Base-by-base conservation (phyloP, 2,113 vertebrate species). In the Atractosteus spatula region DNA sequence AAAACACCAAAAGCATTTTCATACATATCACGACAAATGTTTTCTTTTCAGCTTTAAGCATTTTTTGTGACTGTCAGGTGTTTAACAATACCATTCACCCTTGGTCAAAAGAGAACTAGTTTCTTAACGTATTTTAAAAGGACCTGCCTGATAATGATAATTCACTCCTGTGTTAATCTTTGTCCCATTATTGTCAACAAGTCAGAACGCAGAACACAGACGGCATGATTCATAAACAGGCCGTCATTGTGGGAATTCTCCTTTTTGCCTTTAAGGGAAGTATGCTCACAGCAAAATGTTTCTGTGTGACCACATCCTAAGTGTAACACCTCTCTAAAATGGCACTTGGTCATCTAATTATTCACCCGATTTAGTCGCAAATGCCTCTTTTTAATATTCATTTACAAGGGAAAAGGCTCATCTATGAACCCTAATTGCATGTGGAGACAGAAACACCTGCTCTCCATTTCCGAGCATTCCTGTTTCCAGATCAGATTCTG, bases 71-170 rank as follows among this genome's bases (percentile, higher is more conserved):
- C 73, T 78, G 78, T 82, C 71, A 78, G 74, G 63, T 75, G 70
- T 71, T 82, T 80, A 87, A 89, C 88, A 88, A 90, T 83, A 79
- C 83, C 80, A 67, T 67, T 74, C 47, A 80, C 76, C 79, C 80
- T 76, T 56, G 62, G 76, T 78, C 79, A 75, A 77, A 79, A 81
- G 81, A 85, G 72, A 73, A 71, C 66, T 68, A 55, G 77, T 79
- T 72, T 80, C 82, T 75, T 86, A 84, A 87, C 85, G 84, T 84
- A 81, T 84, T 87, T 85, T 80, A 86, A 82, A 87, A 80, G 81
- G 77, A 81, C 74, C 75, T 68, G 62, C 41, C 51, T 75, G 74
- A 83, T 82, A 80, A 79, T 79, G 72, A 76, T 87, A 89, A 85
- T 82, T 85, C 81, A 82, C 77, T 83, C 76, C 74, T 51, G 47